Conservation (phyloP, 2,888 invertebrate genomes). For the Dromius quadrimaculatus region DNA sequence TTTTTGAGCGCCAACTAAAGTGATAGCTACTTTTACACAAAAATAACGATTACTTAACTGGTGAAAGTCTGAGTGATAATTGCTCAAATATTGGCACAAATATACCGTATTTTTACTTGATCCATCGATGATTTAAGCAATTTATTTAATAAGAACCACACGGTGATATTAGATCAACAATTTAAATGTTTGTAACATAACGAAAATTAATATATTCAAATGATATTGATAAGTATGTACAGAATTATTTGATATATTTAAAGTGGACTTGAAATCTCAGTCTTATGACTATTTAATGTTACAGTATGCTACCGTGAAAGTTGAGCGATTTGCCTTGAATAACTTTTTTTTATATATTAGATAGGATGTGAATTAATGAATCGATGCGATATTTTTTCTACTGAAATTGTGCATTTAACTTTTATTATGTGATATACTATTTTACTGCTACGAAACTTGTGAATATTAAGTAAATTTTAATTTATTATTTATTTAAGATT, state of each 20-base stretch:
- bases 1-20: constrained; percentile 7
- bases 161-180: constrained; percentile 29
- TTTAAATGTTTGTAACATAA: background rate
- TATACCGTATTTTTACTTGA: constrained; percentile 12
- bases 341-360: constrained; percentile 27
- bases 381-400: constrained; percentile 19
- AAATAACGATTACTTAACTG: constrained; percentile 12
- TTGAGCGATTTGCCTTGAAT: constrained; percentile 36
- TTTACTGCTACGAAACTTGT: constrained; percentile 16
- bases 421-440: background rate
- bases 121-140: constrained; percentile 17
- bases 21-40: constrained; percentile 14
- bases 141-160: constrained; percentile 28
- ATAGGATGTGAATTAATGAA: constrained; percentile 17
- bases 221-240: constrained; percentile 1
- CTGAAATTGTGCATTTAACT: background rate
- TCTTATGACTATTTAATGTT: constrained; percentile 29
- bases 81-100: constrained; percentile 23
- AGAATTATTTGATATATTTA: constrained; percentile 15
- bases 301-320: constrained; percentile 30
- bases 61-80: background rate
- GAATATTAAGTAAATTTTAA: constrained; percentile 10
- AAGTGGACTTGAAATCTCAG: constrained; percentile 14
- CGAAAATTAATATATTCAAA: constrained; percentile 3
- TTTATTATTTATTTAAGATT: constrained; percentile 19